These are phyloP conservation scores for Drosophila ambigua DNA, from an alignment of 1,140 invertebrate species.

Conservation along the genomic window DNA sequence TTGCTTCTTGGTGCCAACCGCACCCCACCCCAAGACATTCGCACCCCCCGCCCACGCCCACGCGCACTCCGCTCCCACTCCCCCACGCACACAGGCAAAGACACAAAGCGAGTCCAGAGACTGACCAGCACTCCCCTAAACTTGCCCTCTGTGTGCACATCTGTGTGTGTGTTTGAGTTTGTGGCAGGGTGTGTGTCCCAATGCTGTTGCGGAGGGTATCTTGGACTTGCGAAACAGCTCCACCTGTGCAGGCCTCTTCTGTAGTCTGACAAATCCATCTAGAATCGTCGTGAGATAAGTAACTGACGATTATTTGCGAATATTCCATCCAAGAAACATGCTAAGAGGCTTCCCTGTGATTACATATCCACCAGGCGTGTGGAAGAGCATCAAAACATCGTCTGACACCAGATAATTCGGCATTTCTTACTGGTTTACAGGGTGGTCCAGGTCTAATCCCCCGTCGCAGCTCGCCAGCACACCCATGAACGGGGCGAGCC, in stretches of 20 bases:
- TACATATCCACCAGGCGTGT: background rate
- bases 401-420: slow-evolving; percentile 27
- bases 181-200: slow-evolving; percentile 9
- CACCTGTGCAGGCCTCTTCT: too few relatives aligned
- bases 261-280: too few relatives aligned
- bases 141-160: slow-evolving; percentile 11
- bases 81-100: slow-evolving; percentile 23
- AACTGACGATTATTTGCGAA: too few relatives aligned
- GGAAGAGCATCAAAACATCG: slow-evolving; percentile 14
- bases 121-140: slow-evolving; percentile 61
- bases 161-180: slow-evolving; percentile 23
- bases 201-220: slow-evolving; percentile 13
- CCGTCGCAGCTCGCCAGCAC: background rate
- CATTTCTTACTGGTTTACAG: slow-evolving; percentile 21
- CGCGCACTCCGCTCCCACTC: too few relatives aligned
- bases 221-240: background rate
- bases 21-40: slow-evolving; percentile 13
- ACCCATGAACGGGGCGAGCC: slow-evolving; percentile 14
- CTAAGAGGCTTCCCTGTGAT: too few relatives aligned
- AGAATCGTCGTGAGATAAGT: too few relatives aligned
- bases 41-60: slow-evolving; percentile 22
- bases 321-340: too few relatives aligned
- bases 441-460: slow-evolving; percentile 26
- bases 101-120: slow-evolving; percentile 54
- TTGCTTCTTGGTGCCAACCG: slow-evolving; percentile 71